A percentile compares a stretch with the other conserved stretches of the same genome.
Conservation (phyloP, 2,888 invertebrate genomes). For the Axea sp. region DNA sequence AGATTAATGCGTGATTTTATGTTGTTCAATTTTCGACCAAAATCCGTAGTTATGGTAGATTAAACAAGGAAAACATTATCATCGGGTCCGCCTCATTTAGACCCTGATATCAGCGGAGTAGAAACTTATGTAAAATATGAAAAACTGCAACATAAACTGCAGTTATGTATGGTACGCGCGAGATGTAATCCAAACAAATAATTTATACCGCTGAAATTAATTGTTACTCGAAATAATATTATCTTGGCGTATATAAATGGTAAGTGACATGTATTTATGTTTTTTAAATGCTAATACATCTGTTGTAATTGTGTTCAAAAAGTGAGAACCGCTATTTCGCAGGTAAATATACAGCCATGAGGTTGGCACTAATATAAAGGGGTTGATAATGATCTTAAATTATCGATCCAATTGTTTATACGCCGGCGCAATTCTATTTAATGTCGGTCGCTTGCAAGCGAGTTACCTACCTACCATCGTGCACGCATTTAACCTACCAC, state of each 20-base stretch:
- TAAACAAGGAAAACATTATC: slow-evolving; percentile 24
- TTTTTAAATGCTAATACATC: slow-evolving; percentile 58
- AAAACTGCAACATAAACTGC: slow-evolving; percentile 48
- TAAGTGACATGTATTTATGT: slow-evolving; percentile 56
- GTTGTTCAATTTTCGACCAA: no score
- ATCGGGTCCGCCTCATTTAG: slow-evolving; percentile 26
- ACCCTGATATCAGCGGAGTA: slow-evolving; percentile 24
- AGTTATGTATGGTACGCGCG: slow-evolving; percentile 31
- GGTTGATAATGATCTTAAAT: slow-evolving; percentile 78
- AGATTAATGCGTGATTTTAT: no score
- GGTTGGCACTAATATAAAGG: slow-evolving; percentile 75
- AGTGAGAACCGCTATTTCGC: slow-evolving; percentile 70
- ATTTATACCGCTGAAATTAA: slow-evolving; percentile 52
- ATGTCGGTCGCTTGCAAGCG: slow-evolving; percentile 69
- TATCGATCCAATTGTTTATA: slow-evolving; percentile 79
- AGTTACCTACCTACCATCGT: slow-evolving; percentile 62
- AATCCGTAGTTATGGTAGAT: no score
- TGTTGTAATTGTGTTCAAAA: slow-evolving; percentile 58
- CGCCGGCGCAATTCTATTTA: slow-evolving; percentile 77
- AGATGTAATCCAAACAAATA: slow-evolving; percentile 54
- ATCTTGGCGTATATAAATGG: slow-evolving; percentile 58
- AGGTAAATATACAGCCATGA: slow-evolving; percentile 72
- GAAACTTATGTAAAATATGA: slow-evolving; percentile 52
- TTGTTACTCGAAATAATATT: slow-evolving; percentile 60
- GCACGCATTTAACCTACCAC: slow-evolving; percentile 63